phyloP scores from a whole-genome alignment of 2,113 vertebrate genomes.

The Cheirogaleus medius region DNA sequence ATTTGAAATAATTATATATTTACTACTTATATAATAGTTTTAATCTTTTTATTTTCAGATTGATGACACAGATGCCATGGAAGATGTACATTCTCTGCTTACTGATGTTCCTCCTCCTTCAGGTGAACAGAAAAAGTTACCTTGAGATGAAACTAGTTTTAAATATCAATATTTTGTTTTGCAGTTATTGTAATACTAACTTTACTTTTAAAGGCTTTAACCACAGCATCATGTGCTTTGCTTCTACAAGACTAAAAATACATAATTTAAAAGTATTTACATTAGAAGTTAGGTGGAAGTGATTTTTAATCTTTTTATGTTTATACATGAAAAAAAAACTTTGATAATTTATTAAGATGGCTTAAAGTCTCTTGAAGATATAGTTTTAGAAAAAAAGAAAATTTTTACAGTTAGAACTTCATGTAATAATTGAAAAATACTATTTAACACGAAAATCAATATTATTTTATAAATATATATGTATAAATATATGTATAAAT shows the following conservation, averaged over 20 bases:
- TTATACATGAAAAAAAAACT: background rate
- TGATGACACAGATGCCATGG: conserved; percentile 97
- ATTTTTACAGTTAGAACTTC: background rate
- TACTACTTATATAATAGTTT: background rate
- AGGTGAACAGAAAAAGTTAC: conserved; percentile 83
- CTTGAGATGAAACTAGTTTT: background rate
- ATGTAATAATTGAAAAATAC: conserved; percentile 21
- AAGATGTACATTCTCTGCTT: conserved; percentile 96
- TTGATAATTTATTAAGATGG: background rate
- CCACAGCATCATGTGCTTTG: background rate
- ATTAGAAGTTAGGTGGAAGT: background rate
- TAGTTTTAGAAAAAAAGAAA: background rate
- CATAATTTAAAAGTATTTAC: background rate
- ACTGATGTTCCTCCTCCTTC: conserved; percentile 92
- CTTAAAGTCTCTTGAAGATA: background rate
- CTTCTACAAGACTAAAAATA: background rate
- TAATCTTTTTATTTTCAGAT: conserved; percentile 86
- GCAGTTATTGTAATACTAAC: background rate
- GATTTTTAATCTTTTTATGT: conserved; percentile 1
- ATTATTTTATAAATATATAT: too few species aligned
- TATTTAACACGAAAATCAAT: background rate
- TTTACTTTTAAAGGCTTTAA: conserved; percentile 1
- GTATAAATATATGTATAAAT: too few species aligned
- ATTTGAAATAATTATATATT: background rate
- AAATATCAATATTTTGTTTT: background rate